Evolutionary conservation across 2,888 invertebrate species (phyloP).

Genomic region (Pycnomerus fuliginosus): DNA sequence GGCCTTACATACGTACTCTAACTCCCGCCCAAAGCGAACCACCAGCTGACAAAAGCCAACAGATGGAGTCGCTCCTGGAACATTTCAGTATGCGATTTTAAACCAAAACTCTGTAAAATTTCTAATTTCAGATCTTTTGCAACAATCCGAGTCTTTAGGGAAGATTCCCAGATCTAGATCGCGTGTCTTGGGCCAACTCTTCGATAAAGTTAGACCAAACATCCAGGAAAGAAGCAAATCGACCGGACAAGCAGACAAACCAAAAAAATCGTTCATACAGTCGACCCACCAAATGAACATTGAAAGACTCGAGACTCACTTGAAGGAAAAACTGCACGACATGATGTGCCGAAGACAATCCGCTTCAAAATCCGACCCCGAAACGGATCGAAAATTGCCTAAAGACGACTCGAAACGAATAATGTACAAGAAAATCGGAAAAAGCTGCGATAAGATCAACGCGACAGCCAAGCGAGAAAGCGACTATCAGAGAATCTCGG

Average conservation of each 20-base stretch:
- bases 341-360: constrained; percentile 49
- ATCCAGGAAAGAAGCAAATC: constrained; percentile 50
- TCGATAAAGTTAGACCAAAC: constrained; percentile 57
- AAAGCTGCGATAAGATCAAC: constrained; percentile 52
- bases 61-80: constrained; percentile 57
- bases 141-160: constrained; percentile 44
- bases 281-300: constrained; percentile 44
- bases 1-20: constrained; percentile 64
- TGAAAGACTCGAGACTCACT: constrained; percentile 51
- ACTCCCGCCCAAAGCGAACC: constrained; percentile 47
- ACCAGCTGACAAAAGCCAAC: constrained; percentile 52
- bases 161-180: constrained; percentile 51
- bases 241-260: constrained; percentile 43
- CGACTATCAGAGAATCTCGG: constrained; percentile 60
- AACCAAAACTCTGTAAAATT: constrained; percentile 1
- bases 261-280: constrained; percentile 32
- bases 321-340: constrained; percentile 54
- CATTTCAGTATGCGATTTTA: constrained; percentile 52
- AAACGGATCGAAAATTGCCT: constrained; percentile 43
- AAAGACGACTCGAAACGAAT: constrained; percentile 51
- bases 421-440: constrained; percentile 52
- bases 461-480: constrained; percentile 37
- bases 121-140: constrained; percentile 41
- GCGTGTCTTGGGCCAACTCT: constrained; percentile 58
- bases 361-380: constrained; percentile 42